Percentiles rank a stretch among this genome's conserved stretches.
Evolutionary conservation across 2,888 invertebrate species (phyloP).

Genomic region (Hydroisotoma schaefferi): DNA sequence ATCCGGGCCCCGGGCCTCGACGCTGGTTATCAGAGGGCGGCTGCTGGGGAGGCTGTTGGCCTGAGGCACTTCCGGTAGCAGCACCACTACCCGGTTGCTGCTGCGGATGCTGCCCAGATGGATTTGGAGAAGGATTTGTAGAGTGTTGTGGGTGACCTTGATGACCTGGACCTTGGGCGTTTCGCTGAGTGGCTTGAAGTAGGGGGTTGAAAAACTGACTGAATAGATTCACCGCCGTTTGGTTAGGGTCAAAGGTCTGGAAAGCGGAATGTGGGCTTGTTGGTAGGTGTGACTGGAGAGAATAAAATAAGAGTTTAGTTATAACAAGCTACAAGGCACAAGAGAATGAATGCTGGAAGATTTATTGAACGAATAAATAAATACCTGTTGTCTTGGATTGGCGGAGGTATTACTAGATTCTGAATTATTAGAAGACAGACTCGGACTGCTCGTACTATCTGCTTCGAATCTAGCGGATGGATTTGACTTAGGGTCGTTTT

Average conservation of each 20-base stretch:
- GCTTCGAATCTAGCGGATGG: conserved; percentile 29
- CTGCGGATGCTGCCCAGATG: too few relatives aligned
- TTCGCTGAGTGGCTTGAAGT: background rate
- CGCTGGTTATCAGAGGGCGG: conserved; percentile 10
- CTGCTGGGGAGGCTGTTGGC: conserved; percentile 18
- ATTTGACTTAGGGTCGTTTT: conserved; percentile 52
- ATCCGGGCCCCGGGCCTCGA: background rate
- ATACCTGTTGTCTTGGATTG: too few relatives aligned
- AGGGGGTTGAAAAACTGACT: conserved; percentile 4
- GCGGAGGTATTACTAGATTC: too few relatives aligned
- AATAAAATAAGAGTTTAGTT: too few relatives aligned
- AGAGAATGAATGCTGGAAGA: too few relatives aligned
- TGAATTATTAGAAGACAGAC: too few relatives aligned
- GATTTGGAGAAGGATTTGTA: too few relatives aligned
- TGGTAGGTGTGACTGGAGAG: background rate
- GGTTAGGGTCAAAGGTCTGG: background rate
- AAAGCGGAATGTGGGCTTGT: background rate
- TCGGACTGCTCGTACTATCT: conserved; percentile 3
- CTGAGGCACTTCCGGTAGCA: background rate
- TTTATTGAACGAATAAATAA: too few relatives aligned
- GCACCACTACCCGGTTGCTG: conserved; percentile 13
- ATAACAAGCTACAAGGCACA: too few relatives aligned
- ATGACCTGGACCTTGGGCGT: background rate
- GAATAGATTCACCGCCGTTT: background rate
- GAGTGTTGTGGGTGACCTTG: background rate